These are phyloP conservation scores for Cantharis rufa DNA, from an alignment of 2,888 invertebrate genomes.

Conservation along the genomic window DNA sequence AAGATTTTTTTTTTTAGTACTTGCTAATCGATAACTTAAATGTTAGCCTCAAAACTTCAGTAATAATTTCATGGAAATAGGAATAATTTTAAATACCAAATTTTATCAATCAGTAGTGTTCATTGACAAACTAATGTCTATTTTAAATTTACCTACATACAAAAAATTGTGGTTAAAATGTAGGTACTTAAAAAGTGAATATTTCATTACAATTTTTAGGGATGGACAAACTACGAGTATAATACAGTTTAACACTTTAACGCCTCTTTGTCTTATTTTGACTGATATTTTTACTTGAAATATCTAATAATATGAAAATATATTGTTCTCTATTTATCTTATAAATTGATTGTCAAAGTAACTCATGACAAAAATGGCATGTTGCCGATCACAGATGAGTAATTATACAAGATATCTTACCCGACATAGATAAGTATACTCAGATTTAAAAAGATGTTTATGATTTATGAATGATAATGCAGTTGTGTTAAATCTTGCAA, in stretches of 20 bases:
- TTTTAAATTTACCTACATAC: not conserved
- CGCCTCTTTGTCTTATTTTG: not conserved
- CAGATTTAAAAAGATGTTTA: not conserved
- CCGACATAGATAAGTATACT: not conserved
- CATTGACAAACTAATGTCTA: not conserved
- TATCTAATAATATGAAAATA: not conserved
- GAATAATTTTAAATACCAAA: not conserved
- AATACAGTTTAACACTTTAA: not conserved
- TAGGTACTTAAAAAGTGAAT: not conserved
- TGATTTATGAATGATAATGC: not conserved
- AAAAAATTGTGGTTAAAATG: not conserved
- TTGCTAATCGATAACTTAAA: slow-evolving; percentile 46
- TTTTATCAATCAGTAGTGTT: not conserved
- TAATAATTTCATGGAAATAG: slow-evolving; percentile 47
- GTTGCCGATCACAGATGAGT: not conserved
- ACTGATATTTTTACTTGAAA: not conserved
- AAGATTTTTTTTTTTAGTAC: slow-evolving; percentile 41
- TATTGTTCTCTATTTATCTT: not conserved
- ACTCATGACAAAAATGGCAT: not conserved
- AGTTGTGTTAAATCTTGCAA: not conserved
- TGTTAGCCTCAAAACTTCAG: slow-evolving; percentile 42
- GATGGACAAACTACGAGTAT: not conserved
- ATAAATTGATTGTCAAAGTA: not conserved
- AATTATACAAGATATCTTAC: not conserved
- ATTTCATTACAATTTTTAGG: not conserved